A percentile compares a stretch with the other conserved stretches of the same genome.
phyloP scores from a whole-genome alignment of 2,888 invertebrate species.

The Pristionchus fissidentatus region DNA sequence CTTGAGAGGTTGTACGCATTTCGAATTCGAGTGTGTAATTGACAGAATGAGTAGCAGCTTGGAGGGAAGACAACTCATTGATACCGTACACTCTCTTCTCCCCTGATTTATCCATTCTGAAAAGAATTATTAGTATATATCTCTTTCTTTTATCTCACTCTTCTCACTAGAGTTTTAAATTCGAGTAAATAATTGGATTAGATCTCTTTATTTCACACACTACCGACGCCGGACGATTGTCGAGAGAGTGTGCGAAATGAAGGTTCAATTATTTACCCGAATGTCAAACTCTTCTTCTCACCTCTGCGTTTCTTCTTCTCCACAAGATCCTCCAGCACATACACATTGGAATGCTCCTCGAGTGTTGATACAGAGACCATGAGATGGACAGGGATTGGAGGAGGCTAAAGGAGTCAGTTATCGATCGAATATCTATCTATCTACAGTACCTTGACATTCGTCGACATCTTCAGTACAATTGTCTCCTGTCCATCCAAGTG shows the following conservation, averaged over 20 bases:
- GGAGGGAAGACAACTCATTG: constrained; percentile 1
- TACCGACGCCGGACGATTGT: too few relatives aligned
- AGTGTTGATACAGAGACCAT: constrained; percentile 36
- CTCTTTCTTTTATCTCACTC: too few relatives aligned
- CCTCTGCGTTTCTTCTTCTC: constrained; percentile 12
- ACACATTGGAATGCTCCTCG: constrained; percentile 43
- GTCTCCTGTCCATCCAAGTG: constrained; percentile 35
- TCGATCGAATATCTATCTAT: neutral
- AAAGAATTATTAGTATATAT: neutral
- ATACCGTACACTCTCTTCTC: constrained; percentile 12
- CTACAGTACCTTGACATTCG: constrained; percentile 34
- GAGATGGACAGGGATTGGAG: constrained; percentile 36
- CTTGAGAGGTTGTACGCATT: constrained; percentile 20
- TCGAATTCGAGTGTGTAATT: constrained; percentile 36
- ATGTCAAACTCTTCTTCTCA: too few relatives aligned
- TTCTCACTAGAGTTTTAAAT: neutral
- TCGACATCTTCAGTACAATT: constrained; percentile 43
- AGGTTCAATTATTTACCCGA: constrained; percentile 19
- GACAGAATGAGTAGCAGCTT: neutral
- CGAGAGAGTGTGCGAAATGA: too few relatives aligned
- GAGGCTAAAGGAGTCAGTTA: neutral
- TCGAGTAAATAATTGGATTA: too few relatives aligned
- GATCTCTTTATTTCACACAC: too few relatives aligned
- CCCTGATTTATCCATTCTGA: constrained; percentile 22
- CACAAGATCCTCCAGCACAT: constrained; percentile 39